These are phyloP conservation scores for Bovichtus variegatus DNA, from an alignment of 2,797 vertebrate species.

Conservation along the genomic window DNA sequence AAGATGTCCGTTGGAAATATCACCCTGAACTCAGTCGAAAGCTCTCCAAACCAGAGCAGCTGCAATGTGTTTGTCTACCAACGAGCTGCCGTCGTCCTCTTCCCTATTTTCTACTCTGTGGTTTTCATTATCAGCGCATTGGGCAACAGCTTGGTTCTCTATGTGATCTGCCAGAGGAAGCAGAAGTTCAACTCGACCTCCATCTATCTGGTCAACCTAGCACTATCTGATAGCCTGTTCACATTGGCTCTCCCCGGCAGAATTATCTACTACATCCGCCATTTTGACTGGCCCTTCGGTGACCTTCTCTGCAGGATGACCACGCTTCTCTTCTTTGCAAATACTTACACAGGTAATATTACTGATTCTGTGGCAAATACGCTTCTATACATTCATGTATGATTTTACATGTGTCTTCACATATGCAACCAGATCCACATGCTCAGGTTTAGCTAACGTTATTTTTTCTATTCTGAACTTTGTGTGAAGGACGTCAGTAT, in stretches of 20 bases:
- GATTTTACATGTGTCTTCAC: neutral
- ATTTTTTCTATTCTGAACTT: neutral
- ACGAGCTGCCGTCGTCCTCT: constrained; percentile 75
- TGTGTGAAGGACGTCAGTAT: neutral
- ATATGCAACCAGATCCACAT: neutral
- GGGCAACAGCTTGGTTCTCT: constrained; percentile 88
- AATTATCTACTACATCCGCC: constrained; percentile 86
- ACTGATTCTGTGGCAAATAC: neutral
- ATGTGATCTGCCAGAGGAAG: constrained; percentile 84
- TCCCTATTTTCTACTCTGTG: constrained; percentile 85
- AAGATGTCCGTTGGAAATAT: constrained; percentile 62
- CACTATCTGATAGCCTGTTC: constrained; percentile 89
- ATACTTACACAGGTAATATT: constrained; percentile 85
- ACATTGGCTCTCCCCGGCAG: constrained; percentile 86
- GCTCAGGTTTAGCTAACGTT: neutral
- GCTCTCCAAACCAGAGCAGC: constrained; percentile 70
- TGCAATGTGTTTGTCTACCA: constrained; percentile 85
- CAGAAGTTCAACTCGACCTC: constrained; percentile 89
- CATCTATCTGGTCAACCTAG: constrained; percentile 89
- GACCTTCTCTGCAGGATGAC: constrained; percentile 86
- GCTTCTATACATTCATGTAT: neutral
- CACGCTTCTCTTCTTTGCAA: constrained; percentile 87
- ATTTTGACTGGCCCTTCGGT: constrained; percentile 90
- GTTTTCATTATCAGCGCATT: constrained; percentile 84
- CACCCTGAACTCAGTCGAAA: constrained; percentile 36